These are phyloP conservation scores for Girardinus metallicus DNA, from an alignment of 2,797 vertebrate genomes.

Conservation along the genomic window DNA sequence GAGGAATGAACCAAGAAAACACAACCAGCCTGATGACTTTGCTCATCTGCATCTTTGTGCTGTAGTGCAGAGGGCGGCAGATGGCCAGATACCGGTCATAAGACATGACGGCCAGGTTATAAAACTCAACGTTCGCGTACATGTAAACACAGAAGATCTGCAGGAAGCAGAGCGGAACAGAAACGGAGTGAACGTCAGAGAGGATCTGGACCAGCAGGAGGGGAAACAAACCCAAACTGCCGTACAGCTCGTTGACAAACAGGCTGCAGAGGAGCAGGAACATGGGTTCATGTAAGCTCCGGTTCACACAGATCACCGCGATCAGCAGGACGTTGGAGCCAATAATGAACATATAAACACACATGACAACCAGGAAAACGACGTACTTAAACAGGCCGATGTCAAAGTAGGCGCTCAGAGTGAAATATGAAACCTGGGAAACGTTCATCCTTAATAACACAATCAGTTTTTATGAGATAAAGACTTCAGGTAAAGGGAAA, in stretches of 20 bases:
- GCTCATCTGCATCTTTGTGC: neutral
- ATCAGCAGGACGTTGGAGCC: conserved; percentile 38
- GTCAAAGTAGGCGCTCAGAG: conserved; percentile 35
- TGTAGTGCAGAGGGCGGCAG: conserved; percentile 58
- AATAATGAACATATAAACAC: conserved; percentile 21
- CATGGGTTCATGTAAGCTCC: conserved; percentile 69
- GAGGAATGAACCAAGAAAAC: neutral
- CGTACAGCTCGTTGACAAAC: conserved; percentile 61
- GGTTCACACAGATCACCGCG: conserved; percentile 47
- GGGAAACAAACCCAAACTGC: conserved; percentile 49
- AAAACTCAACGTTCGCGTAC: neutral
- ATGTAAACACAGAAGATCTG: conserved; percentile 56
- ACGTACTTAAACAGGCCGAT: neutral
- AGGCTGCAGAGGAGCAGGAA: conserved; percentile 66
- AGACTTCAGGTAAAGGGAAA: neutral
- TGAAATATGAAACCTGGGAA: conserved; percentile 22
- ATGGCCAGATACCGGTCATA: conserved; percentile 67
- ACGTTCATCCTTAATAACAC: conserved; percentile 6
- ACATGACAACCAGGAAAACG: conserved; percentile 12
- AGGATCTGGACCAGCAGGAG: conserved; percentile 48
- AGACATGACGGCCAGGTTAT: conserved; percentile 33
- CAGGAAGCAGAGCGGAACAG: conserved; percentile 43
- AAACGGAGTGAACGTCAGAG: conserved; percentile 48
- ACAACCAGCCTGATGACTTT: neutral
- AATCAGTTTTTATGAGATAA: neutral